phyloP scores from a whole-genome alignment of 2,113 vertebrate species.

The Microcebus jonahi region DNA sequence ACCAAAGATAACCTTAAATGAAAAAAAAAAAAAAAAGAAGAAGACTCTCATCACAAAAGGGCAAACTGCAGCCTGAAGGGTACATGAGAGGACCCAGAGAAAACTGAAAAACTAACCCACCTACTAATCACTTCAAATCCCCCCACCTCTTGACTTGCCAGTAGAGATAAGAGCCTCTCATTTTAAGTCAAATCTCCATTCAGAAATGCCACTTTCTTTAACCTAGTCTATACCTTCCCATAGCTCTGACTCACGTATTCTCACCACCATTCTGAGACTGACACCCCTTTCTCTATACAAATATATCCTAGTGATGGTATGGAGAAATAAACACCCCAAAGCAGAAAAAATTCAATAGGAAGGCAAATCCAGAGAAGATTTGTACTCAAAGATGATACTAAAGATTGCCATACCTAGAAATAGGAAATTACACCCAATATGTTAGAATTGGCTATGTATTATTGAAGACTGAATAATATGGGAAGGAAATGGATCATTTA shows the following conservation, averaged over 20 bases:
- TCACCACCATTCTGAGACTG: background rate
- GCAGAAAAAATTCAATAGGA: background rate
- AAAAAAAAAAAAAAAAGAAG: background rate
- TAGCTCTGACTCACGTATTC: background rate
- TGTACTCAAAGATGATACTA: background rate
- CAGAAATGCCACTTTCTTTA: background rate
- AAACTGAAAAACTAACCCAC: background rate
- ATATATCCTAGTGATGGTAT: background rate
- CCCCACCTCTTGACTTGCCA: background rate
- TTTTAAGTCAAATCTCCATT: background rate
- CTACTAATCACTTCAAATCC: no score
- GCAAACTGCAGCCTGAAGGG: background rate
- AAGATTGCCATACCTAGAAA: background rate
- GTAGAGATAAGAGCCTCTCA: background rate
- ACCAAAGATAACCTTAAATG: background rate
- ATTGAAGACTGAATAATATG: background rate
- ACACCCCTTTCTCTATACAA: background rate
- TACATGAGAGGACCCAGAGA: background rate
- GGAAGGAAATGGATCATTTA: background rate
- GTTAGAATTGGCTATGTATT: background rate
- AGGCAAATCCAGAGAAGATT: background rate
- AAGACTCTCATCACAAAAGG: background rate
- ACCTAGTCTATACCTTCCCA: background rate
- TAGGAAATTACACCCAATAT: background rate
- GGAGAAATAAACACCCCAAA: background rate